These are phyloP conservation scores for Cerceris rybyensis DNA, from an alignment of 2,888 invertebrate species.

Conservation along the genomic window DNA sequence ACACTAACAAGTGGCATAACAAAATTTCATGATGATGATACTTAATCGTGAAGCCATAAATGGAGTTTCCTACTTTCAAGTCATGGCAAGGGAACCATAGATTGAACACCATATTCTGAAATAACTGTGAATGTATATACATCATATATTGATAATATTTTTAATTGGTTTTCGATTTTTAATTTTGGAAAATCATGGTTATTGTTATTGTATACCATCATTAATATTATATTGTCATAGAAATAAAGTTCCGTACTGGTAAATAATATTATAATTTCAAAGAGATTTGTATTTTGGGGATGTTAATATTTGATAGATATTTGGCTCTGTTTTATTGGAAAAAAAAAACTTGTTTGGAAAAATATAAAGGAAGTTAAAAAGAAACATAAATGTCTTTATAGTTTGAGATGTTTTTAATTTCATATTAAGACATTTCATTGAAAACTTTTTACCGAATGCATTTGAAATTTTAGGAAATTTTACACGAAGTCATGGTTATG, in stretches of 20 bases:
- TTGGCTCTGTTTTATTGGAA: constrained; percentile 24
- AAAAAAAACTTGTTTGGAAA: constrained; percentile 12
- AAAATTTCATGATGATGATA: constrained; percentile 58
- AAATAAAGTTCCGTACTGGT: constrained; percentile 73
- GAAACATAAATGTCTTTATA: constrained; percentile 2
- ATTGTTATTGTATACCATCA: constrained; percentile 72
- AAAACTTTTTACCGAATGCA: constrained; percentile 19
- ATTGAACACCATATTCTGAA: constrained; percentile 51
- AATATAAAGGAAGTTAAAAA: constrained; percentile 14
- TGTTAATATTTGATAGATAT: constrained; percentile 50
- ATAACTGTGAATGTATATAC: constrained; percentile 76
- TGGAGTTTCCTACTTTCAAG: constrained; percentile 48
- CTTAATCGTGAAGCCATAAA: constrained; percentile 54
- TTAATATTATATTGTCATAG: constrained; percentile 73
- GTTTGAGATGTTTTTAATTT: background rate
- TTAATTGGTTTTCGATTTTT: constrained; percentile 64
- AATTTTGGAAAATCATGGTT: constrained; percentile 75
- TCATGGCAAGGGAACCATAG: constrained; percentile 36
- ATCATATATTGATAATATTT: constrained; percentile 78
- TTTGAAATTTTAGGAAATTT: constrained; percentile 22
- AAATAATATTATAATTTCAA: constrained; percentile 66
- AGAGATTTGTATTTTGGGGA: constrained; percentile 50
- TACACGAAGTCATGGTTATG: constrained; percentile 2
- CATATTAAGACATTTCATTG: constrained; percentile 14
- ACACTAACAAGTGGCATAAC: constrained; percentile 64